Evolutionary conservation across 2,888 invertebrate species (phyloP), one percentile per base, ranked within the genome.

Genomic region (Chloroclystis v-ata): DNA sequence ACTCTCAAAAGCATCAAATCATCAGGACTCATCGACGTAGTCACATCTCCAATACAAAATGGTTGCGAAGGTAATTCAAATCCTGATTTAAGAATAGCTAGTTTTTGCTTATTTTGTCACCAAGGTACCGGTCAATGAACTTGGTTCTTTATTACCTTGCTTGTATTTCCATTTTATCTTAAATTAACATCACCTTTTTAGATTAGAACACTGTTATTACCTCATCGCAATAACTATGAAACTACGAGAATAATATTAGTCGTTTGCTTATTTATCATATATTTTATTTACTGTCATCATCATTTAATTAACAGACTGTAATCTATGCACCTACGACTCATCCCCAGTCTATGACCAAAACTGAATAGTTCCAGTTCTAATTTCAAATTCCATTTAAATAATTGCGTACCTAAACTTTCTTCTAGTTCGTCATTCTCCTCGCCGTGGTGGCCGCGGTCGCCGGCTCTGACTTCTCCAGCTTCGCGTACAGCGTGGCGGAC

Each of bases 401-500:
- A 20, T 20, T 4, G 3, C 3, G 2, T 20, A 4, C 20, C 20
- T 20, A n/a, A n/a, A n/a, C 54, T 45, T 57, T 39, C 4, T 65
- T 63, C 8, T 60, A 82, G 84, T 78, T 77, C 75, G 74, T 81
- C 61, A 57, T 63, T 8, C 42, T 82, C 56, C 65, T 81, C 57
- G 74, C 76, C 52, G 47, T 80, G 25, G 63, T 71, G 57, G 78
- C 74, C 29, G 61, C 57, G 24, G 73, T 66, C 10, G 60, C 56
- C 46, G 72, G 67, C 30, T 61, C 64, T 33, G 77, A 81, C 54
- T 56, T 69, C 50, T 75, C 84, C 67, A 82, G 84, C 65, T 90
- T 87, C 75, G 78, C 89, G 0, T 90, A 90, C 65, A 82, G 82
- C 45, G 89, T 90, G n/a, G 86, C 89, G 33, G 90, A 90, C 59